phyloP scores from a whole-genome alignment of 2,797 vertebrate species.

The Morelia viridis region DNA sequence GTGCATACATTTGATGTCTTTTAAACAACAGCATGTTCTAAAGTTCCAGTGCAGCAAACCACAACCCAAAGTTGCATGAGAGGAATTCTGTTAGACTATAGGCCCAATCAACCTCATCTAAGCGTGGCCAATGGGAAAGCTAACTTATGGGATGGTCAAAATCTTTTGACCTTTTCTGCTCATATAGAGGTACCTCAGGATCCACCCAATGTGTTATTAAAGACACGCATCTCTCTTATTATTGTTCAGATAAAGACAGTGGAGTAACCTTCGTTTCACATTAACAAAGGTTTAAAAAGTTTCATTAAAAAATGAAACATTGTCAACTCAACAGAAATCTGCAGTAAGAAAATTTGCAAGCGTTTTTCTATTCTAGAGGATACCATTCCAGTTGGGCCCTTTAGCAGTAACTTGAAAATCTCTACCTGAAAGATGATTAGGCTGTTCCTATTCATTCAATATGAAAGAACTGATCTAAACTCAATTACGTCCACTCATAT shows the following conservation, averaged over 20 bases:
- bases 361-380: slow-evolving; percentile 46
- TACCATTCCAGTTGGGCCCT: background rate
- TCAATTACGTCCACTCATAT: background rate
- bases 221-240: slow-evolving; percentile 36
- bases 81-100: background rate
- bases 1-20: slow-evolving; percentile 53
- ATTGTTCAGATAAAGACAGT: slow-evolving; percentile 48
- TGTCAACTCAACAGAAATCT: slow-evolving; percentile 49
- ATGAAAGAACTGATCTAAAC: background rate
- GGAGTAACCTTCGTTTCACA: slow-evolving; percentile 39
- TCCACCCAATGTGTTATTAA: slow-evolving; percentile 41
- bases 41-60: slow-evolving; percentile 58
- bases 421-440: background rate
- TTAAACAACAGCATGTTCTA: slow-evolving; percentile 57
- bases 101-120: background rate
- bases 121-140: background rate
- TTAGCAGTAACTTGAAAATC: background rate
- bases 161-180: background rate
- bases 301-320: slow-evolving; percentile 58
- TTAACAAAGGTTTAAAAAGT: slow-evolving; percentile 58
- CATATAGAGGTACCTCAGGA: background rate
- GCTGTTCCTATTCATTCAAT: background rate
- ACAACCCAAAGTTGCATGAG: background rate
- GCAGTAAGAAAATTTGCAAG: slow-evolving; percentile 48
- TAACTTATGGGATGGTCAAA: background rate